Conservation (phyloP, 2,113 vertebrate species). For the Corvus cornix region DNA sequence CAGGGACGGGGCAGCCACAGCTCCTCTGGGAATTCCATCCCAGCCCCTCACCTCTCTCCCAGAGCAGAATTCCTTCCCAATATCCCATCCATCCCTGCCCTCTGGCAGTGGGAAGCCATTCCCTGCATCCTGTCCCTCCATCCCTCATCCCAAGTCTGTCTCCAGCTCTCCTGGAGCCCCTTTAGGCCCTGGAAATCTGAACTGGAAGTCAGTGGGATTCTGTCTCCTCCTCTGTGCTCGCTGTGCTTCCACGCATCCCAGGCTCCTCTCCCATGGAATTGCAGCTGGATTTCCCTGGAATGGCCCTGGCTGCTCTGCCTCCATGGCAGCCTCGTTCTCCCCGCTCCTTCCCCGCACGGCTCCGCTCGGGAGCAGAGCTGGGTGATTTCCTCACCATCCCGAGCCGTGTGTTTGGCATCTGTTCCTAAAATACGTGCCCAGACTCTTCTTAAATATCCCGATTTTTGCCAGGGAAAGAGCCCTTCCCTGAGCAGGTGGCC, state of each 20-base stretch:
- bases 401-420: not conserved
- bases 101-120: not conserved
- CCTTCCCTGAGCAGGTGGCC: not conserved
- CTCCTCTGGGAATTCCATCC: not conserved
- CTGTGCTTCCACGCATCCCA: not conserved
- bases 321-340: not conserved
- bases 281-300: not conserved
- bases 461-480: not conserved
- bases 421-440: not conserved
- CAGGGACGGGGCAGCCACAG: not conserved
- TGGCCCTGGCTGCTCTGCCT: not conserved
- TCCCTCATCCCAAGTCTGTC: not conserved
- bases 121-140: not conserved
- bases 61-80: not conserved
- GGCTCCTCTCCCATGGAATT: not conserved
- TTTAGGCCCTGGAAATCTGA: rapidly evolving
- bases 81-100: not conserved
- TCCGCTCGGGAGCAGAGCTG: not conserved
- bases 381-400: not conserved
- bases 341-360: not conserved
- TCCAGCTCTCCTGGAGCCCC: not conserved
- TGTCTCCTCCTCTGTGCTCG: not conserved
- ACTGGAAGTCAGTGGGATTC: not conserved
- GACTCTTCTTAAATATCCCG: not conserved
- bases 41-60: not conserved